phyloP scores from a whole-genome alignment of 2,797 vertebrate species.

The Fundulus diaphanus region DNA sequence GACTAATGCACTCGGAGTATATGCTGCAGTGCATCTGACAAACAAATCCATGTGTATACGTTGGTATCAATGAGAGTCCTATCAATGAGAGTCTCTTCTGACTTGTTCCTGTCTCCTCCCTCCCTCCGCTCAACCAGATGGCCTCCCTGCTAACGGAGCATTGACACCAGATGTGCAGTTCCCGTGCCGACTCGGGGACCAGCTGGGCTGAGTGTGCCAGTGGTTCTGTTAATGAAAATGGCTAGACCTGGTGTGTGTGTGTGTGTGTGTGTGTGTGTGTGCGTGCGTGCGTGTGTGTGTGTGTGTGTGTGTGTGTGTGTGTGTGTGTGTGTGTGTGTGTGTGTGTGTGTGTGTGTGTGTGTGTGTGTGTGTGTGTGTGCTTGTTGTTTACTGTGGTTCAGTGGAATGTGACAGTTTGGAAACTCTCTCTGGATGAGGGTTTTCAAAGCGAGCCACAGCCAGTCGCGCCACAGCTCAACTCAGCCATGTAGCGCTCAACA shows the following conservation, averaged over 20 bases:
- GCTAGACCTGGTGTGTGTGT: slow-evolving; percentile 44
- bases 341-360: slow-evolving; percentile 12
- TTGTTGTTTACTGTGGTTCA: slow-evolving; percentile 75
- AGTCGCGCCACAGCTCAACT: slow-evolving; percentile 63
- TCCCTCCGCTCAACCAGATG: slow-evolving; percentile 74
- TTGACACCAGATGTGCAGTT: slow-evolving; percentile 84
- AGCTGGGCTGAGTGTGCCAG: slow-evolving; percentile 82
- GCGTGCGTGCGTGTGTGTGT: slow-evolving; percentile 15
- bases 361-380: slow-evolving; percentile 28
- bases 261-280: slow-evolving; percentile 20
- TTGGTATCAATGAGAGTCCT: slow-evolving; percentile 51
- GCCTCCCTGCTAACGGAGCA: slow-evolving; percentile 76
- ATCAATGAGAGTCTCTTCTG: slow-evolving; percentile 57
- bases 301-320: slow-evolving; percentile 30
- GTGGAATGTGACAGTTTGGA: slow-evolving; percentile 81
- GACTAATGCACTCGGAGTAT: slow-evolving; percentile 64
- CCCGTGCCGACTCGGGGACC: slow-evolving; percentile 79
- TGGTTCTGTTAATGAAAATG: slow-evolving; percentile 84
- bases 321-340: slow-evolving; percentile 20
- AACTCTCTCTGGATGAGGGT: slow-evolving; percentile 72
- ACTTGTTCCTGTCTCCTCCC: slow-evolving; percentile 44
- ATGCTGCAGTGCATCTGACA: slow-evolving; percentile 35
- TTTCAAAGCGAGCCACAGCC: slow-evolving; percentile 55
- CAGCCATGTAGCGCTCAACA: slow-evolving; percentile 66
- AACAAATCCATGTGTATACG: slow-evolving; percentile 47